Evolutionary conservation across 2,888 invertebrate genomes (phyloP).

Genomic region (Drosophila lacicola): DNA sequence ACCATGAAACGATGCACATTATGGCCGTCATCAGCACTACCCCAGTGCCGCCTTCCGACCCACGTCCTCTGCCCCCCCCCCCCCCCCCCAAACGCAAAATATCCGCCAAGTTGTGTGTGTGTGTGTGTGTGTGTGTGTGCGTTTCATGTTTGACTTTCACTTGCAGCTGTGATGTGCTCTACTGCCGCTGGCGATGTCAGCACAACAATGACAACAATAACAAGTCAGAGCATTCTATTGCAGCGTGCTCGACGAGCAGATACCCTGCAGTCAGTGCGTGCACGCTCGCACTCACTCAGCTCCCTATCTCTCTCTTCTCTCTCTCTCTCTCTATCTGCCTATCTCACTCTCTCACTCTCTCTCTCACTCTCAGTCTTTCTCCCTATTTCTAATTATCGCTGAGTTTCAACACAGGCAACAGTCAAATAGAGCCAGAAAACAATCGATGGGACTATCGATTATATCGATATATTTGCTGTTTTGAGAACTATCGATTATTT

Average conservation of each 20-base stretch:
- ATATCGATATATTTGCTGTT: too few species aligned
- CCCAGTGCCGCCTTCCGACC: slow-evolving; percentile 22
- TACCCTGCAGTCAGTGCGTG: slow-evolving; percentile 2
- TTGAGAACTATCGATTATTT: too few species aligned
- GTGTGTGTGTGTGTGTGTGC: slow-evolving; percentile 32
- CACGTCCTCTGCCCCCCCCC: slow-evolving; percentile 1
- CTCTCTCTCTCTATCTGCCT: too few species aligned
- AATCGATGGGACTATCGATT: too few species aligned
- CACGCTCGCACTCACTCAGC: too few species aligned
- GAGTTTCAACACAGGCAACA: too few species aligned
- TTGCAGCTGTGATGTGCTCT: slow-evolving; percentile 71
- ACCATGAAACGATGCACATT: slow-evolving; percentile 63
- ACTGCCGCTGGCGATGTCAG: slow-evolving; percentile 61
- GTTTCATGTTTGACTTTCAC: slow-evolving; percentile 75
- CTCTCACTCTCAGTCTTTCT: too few species aligned
- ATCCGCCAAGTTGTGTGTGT: slow-evolving; percentile 34
- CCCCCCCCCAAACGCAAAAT: slow-evolving; percentile 25
- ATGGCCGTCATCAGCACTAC: slow-evolving; percentile 32
- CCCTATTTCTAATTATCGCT: too few species aligned
- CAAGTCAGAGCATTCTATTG: not conserved
- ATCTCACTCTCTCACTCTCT: too few species aligned
- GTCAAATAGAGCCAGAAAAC: too few species aligned
- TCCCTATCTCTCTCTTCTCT: too few species aligned
- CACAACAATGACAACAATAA: slow-evolving; percentile 30
- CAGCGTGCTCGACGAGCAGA: not conserved